A percentile compares a stretch with the other conserved stretches of the same genome.
Evolutionary conservation across 2,888 invertebrate species (phyloP).

Genomic region (Ferdinandea cuprea): DNA sequence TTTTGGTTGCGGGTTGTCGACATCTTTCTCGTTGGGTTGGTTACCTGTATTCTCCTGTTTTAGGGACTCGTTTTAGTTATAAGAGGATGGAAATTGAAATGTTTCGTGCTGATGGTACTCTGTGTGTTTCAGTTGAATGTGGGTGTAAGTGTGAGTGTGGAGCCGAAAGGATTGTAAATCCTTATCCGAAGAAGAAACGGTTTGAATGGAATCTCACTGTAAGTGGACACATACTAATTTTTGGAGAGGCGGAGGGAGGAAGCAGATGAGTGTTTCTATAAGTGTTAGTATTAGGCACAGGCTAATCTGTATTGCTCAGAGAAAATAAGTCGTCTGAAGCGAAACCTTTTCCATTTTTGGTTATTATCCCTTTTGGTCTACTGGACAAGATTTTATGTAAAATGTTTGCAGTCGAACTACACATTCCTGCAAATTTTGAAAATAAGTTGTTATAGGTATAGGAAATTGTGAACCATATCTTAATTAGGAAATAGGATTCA

Average conservation of each 20-base stretch:
- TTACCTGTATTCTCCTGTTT: slow-evolving; percentile 47
- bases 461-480: no score
- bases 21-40: slow-evolving; percentile 43
- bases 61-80: slow-evolving; percentile 38
- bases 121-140: slow-evolving; percentile 8
- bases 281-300: not conserved
- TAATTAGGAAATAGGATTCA: no score
- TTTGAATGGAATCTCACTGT: slow-evolving; percentile 9
- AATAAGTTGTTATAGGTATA: no score
- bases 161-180: no score
- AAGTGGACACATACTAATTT: slow-evolving; percentile 4
- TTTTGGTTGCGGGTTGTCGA: slow-evolving; percentile 57
- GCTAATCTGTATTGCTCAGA: not conserved
- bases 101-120: slow-evolving; percentile 24
- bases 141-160: not conserved
- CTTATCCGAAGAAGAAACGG: not conserved
- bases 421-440: no score
- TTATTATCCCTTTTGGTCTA: no score
- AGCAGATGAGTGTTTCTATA: no score
- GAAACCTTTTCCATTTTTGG: no score
- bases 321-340: no score
- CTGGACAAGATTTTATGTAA: no score
- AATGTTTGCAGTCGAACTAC: no score
- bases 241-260: not conserved
- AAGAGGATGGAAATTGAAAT: slow-evolving; percentile 37